Evolutionary conservation across 2,113 vertebrate species (phyloP), one percentile per base, ranked within the genome.

Genomic region (Xiphophorus hellerii): DNA sequence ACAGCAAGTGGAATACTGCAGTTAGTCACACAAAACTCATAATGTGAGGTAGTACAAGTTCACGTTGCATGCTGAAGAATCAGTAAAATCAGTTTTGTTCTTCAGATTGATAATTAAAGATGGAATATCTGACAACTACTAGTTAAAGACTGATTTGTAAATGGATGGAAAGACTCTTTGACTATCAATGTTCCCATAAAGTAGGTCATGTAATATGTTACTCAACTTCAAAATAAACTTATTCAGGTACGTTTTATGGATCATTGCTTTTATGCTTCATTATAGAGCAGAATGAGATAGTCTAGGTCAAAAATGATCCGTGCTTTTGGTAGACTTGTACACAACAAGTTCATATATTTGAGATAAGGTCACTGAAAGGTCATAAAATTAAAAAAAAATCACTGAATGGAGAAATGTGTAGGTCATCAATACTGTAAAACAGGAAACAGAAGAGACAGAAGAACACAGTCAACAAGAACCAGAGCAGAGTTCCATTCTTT

Each of bases 241-340:
- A 88, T 75, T 76, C 72, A 86, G 48, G 79, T 74, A 67, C 67
- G 73, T 79, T 88, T 84, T 63, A 83, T 80, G 80, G 88, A 76
- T 84, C 80, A 75, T 69, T 66, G 65, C 62, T 72, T 85, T 86
- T 65, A 73, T 81, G 73, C 42, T 73, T 81, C 37, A 71, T 80
- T 28, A 62, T 67, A 48, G 60, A 60, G 7, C 65, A 29, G n/a
- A 33, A 62, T 3, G 61, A 71, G 42, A 63, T 0, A 30, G 54
- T 72, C 62, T 75, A 66, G 33, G 58, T 64, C 63, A 69, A 62
- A 60, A 28, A 3, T 3, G 35, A n/a, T 29, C 15, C 12, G 20
- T 67, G 30, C 72, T 73, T 72, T 22, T 33, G 61, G 75, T 37
- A 64, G 60, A 25, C 51, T 28, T 74, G 62, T 3, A 12, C 30